Evolutionary conservation across 2,113 vertebrate genomes (phyloP).

Genomic region (Geothlypis trichas): DNA sequence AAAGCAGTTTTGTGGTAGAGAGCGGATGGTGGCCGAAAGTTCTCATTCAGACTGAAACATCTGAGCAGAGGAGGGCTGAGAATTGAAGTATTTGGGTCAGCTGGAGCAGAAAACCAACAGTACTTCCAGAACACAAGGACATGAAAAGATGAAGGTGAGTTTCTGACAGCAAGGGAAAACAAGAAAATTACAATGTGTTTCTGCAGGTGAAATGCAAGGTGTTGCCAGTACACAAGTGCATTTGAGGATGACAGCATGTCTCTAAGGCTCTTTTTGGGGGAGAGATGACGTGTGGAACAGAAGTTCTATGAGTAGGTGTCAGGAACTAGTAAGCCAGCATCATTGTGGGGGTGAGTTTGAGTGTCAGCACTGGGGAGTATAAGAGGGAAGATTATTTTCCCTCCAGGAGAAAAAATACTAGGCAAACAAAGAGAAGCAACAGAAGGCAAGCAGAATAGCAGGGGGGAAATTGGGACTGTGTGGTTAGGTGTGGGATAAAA

Average conservation of each 20-base stretch:
- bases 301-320: not conserved
- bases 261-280: not conserved
- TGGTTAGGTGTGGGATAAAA: not conserved
- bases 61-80: not conserved
- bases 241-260: not conserved
- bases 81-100: not conserved
- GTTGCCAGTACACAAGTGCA: accelerated
- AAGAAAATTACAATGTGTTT: not conserved
- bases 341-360: not conserved
- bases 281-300: not conserved
- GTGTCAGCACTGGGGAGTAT: not conserved
- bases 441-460: not conserved
- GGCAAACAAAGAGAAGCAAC: not conserved
- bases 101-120: not conserved
- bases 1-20: not conserved
- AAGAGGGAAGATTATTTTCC: not conserved
- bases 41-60: not conserved
- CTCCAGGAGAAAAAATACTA: not conserved
- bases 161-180: not conserved
- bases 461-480: accelerated
- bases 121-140: accelerated
- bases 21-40: not conserved
- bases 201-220: not conserved
- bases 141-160: not conserved
- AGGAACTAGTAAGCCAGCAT: not conserved